A percentile compares a stretch with the other conserved stretches of the same genome.
Conservation (phyloP, 1,140 invertebrate species). For the Caenorhabditis brenneri region DNA sequence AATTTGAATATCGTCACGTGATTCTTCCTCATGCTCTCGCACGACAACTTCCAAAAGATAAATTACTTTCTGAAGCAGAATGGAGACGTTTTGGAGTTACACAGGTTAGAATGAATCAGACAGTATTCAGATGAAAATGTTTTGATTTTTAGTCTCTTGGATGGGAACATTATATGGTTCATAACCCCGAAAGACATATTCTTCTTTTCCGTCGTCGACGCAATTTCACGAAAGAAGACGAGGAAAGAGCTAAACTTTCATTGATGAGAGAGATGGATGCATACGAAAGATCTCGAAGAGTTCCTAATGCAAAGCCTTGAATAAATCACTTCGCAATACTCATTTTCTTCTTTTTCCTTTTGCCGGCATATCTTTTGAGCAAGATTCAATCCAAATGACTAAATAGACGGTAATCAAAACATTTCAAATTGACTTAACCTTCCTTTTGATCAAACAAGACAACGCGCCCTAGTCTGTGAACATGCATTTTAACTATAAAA, state of each 20-base stretch:
- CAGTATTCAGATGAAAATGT: background rate
- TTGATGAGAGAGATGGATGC: background rate
- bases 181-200: slow-evolving; percentile 77
- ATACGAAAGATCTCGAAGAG: background rate
- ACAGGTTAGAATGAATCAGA: background rate
- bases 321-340: too few relatives aligned
- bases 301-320: background rate
- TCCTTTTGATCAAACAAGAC: too few relatives aligned
- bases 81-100: slow-evolving; percentile 10
- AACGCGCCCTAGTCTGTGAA: too few relatives aligned
- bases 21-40: background rate
- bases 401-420: too few relatives aligned
- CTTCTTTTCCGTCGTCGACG: slow-evolving; percentile 51
- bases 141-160: slow-evolving; percentile 83
- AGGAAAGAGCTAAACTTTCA: background rate
- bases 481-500: too few relatives aligned
- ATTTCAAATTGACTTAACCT: too few relatives aligned
- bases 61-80: background rate
- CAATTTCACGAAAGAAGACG: background rate
- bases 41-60: background rate
- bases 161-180: slow-evolving; percentile 95
- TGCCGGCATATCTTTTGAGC: too few relatives aligned
- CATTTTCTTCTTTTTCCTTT: too few relatives aligned
- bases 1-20: slow-evolving; percentile 26
- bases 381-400: too few relatives aligned